Evolutionary conservation across 1,140 invertebrate genomes (phyloP), one percentile per base, ranked within the genome.

Genomic region (Cryptotermes secundus): DNA sequence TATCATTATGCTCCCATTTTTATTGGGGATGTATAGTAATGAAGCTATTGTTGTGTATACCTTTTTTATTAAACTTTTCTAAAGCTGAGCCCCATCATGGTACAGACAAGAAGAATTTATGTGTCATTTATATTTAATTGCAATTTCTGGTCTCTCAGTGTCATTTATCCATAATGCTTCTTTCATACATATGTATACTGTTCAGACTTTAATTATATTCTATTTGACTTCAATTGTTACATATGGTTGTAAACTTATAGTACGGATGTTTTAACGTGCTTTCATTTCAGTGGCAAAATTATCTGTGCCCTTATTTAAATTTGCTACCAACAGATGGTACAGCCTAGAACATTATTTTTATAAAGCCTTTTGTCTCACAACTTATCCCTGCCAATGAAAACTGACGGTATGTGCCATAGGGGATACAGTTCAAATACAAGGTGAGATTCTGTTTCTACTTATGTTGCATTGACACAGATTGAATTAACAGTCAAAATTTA

Each of bases 31-130:
- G 42, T 82, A 82, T 45, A 82, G 31, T 82, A 45, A 82, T 22
- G 14, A 42, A 45, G 42, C 53, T 82, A 82, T n/a, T 82, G 38
- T 38, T 82, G 81, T 82, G 45, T 82, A 82, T 72, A 72, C 59
- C n/a, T 82, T 49, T 38, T 82, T 82, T 82, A 82, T 82, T 38
- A 82, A 82, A 45, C 16, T n/a, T 82, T 82, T 45, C 38, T 45
- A 82, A 82, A 53, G 38, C n/a, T 42, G 38, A 49, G n/a, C 45
- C 81, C 36, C n/a, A 49, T 38, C 24, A 72, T n/a, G 59, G 59
- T 31, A 72, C 59, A 72, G 59, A 72, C 6, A 26, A 72, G n/a
- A 7, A 16, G 31, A 31, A 10, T 31, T 72, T 72, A n/a, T n/a
- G 31, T n/a, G n/a, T 81, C 80, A 35, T 81, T 24, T 35, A 35